Base-by-base conservation (phyloP, 2,113 vertebrate genomes). In the Myotis davidii region DNA sequence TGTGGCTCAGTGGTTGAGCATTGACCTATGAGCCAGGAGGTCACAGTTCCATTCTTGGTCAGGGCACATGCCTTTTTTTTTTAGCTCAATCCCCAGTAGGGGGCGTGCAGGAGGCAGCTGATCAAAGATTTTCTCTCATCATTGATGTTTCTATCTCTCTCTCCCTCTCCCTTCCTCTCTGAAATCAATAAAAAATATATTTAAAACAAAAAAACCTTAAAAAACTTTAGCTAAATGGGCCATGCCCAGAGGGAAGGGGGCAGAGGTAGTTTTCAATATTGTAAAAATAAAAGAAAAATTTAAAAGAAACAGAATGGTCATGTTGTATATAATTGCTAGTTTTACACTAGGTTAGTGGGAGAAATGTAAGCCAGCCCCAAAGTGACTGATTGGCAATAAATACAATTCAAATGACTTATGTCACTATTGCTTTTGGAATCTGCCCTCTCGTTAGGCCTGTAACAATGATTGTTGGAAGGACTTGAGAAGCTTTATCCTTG, bases 261-360 rank as follows among this genome's bases (percentile, higher is more conserved):
- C 27, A 93, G 54, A 59, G 61, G 32, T 77, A 87, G 86, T 83
- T 82, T 16, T 65, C 9, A 87, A 72, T 72, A 45, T 23, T 86
- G 16, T 82, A 72, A 87, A 84, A 87, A 56, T 39, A 34, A 76
- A 79, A 64, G 65, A 65, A 48, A 95, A 90, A 83, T 50, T 29
- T 93, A 16, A 78, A 93, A 74, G 37, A 70, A 37, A 9, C 21
- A 56, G 32, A 78, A 39, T 20, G 45, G 23, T 73, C 25, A 59
- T 67, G 14, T 37, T 32, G 54, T 56, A 48, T 48, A n/a, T 73
- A 64, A 85, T 90, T 85, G 14, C 48, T 17, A 45, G 73, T 70
- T 95, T 54, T 59, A 39, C 70, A 65, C 34, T 61, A 32, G 18
- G 4, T 4, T 54, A 70, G 29, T 29, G 70, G 90, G 74, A 83